phyloP scores from a whole-genome alignment of 2,888 invertebrate species.

The Limnephilus lunatus region DNA sequence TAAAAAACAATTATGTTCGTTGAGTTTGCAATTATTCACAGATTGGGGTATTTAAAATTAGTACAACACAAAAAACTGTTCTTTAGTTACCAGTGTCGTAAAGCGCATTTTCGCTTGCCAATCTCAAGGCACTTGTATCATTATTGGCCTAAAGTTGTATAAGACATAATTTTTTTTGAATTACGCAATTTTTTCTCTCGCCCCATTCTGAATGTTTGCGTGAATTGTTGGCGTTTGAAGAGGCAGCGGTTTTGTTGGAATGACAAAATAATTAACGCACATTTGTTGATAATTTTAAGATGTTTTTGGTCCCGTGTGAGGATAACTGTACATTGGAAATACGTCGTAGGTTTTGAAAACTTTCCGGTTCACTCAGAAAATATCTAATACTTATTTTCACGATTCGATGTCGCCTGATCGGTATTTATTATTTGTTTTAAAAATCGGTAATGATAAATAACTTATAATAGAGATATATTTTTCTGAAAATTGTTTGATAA shows the following conservation, averaged over 20 bases:
- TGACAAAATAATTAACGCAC: conserved; percentile 29
- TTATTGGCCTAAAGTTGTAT: conserved; percentile 4
- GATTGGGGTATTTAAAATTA: conserved; percentile 18
- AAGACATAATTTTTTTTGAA: not conserved
- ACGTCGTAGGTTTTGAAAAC: too few relatives aligned
- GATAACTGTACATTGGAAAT: not conserved
- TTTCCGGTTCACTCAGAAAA: too few relatives aligned
- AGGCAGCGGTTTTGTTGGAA: conserved; percentile 5
- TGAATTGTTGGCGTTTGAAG: not conserved
- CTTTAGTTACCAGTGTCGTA: not conserved
- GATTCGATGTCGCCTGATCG: not conserved
- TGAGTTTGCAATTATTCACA: not conserved
- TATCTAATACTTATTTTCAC: not conserved
- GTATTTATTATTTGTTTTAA: not conserved
- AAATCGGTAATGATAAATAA: not conserved
- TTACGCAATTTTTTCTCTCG: not conserved
- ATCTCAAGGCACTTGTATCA: not conserved
- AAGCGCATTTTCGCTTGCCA: not conserved
- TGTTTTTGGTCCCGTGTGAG: not conserved
- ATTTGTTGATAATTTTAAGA: conserved; percentile 45
- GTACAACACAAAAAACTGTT: not conserved
- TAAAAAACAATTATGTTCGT: not conserved
- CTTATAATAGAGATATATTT: not conserved
- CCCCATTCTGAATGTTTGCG: conserved; percentile 14
- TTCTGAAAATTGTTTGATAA: not conserved